Percentiles rank a stretch among this genome's conserved stretches.
These are phyloP conservation scores for Montipora capitata DNA, from an alignment of 92 coral and sea anemone genomes.

Conservation along the genomic window DNA sequence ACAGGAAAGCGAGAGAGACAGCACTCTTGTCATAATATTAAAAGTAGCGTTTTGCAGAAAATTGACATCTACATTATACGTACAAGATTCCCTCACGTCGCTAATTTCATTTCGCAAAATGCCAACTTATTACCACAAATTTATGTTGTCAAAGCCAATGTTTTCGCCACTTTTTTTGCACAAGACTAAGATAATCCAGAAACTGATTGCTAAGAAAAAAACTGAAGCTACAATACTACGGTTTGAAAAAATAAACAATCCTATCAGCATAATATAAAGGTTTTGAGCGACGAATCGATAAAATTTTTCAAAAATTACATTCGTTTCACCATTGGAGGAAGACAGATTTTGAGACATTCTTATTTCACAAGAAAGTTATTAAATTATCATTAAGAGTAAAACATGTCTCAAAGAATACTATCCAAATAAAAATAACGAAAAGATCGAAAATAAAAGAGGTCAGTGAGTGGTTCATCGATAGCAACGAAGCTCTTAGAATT, in stretches of 20 bases:
- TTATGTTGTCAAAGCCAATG: neutral
- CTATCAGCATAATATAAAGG: constrained; percentile 10
- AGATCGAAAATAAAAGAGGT: neutral
- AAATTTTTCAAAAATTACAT: neutral
- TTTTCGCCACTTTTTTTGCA: neutral
- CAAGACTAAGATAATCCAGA: neutral
- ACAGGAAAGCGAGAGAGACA: too few relatives aligned
- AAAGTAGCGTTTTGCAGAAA: too few relatives aligned
- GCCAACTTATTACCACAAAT: constrained; percentile 1
- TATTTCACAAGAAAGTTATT: neutral
- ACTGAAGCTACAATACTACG: constrained; percentile 2
- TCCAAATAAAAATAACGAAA: neutral
- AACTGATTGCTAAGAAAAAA: neutral
- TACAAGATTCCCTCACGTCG: neutral
- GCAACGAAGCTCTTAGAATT: neutral
- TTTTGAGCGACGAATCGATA: neutral
- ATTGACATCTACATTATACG: too few relatives aligned
- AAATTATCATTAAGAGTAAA: neutral
- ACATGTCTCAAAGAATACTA: neutral
- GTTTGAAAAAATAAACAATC: constrained; percentile 31
- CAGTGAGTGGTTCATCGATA: neutral
- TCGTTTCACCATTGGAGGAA: too few relatives aligned
- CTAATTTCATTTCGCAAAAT: neutral
- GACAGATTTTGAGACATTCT: neutral
- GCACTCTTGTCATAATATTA: too few relatives aligned